Percentiles rank a stretch among this genome's conserved stretches.
Conservation (phyloP, 1,140 invertebrate species). For the Drosophila biarmipes region DNA sequence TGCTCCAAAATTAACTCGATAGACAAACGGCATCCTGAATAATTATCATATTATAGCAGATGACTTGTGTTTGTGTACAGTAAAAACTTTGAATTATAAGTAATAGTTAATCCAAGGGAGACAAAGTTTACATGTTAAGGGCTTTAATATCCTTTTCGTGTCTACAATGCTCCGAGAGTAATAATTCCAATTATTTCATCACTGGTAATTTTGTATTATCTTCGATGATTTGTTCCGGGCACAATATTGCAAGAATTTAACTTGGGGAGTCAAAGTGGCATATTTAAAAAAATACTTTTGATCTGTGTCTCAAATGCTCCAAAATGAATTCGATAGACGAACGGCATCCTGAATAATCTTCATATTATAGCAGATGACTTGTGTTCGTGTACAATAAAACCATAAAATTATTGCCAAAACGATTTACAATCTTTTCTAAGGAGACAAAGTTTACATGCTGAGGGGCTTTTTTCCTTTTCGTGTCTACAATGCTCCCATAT, state of each 20-base stretch:
- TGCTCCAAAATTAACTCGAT: conserved; percentile 39
- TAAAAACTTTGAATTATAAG: no score
- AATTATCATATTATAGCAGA: conserved; percentile 40
- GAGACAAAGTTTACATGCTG: conserved; percentile 62
- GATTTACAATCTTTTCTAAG: background rate
- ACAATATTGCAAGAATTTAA: background rate
- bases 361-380: conserved; percentile 61
- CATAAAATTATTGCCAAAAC: no score
- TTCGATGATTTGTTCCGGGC: background rate
- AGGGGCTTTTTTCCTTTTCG: background rate
- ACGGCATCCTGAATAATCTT: conserved; percentile 56
- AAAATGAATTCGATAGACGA: conserved; percentile 7
- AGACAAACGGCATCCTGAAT: conserved; percentile 54
- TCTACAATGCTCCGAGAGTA: background rate
- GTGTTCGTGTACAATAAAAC: conserved; percentile 40
- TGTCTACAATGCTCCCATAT: conserved; percentile 71
- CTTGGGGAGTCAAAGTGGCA: conserved; percentile 19
- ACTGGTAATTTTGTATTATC: background rate
- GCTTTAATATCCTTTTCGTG: background rate
- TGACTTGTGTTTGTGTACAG: conserved; percentile 52
- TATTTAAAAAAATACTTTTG: background rate
- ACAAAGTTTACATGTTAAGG: background rate
- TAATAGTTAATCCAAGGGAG: no score
- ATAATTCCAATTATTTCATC: background rate
- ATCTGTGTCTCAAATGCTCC: conserved; percentile 54